Evolutionary conservation across 2,888 invertebrate genomes (phyloP).

Genomic region (Erannis defoliaria): DNA sequence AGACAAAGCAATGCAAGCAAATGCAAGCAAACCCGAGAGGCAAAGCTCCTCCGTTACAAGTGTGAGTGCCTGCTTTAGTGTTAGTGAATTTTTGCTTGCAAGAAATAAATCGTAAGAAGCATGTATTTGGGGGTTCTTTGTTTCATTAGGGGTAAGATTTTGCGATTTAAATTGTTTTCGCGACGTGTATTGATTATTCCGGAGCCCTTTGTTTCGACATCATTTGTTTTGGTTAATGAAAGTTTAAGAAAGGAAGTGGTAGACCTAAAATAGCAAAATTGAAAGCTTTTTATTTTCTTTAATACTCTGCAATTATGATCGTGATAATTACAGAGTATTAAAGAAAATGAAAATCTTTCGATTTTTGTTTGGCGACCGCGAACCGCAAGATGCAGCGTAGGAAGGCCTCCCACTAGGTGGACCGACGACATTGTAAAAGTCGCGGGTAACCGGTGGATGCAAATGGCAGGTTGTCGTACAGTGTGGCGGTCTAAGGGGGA

Average conservation of each 20-base stretch:
- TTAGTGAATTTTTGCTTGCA: conserved; percentile 68
- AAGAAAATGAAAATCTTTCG: no score
- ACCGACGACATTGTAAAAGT: no score
- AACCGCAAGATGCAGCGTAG: no score
- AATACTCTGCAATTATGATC: no score
- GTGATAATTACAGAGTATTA: no score
- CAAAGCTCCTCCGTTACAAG: conserved; percentile 14
- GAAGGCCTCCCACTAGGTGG: no score
- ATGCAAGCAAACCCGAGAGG: conserved; percentile 41
- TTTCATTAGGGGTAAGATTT: conserved; percentile 66
- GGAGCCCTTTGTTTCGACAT: conserved; percentile 49
- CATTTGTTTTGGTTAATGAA: conserved; percentile 38
- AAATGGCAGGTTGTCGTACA: no score
- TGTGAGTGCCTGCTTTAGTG: conserved; percentile 44
- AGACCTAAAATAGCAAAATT: background rate
- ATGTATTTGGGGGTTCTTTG: conserved; percentile 68
- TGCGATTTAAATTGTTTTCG: conserved; percentile 66
- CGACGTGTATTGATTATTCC: conserved; percentile 70
- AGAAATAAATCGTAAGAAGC: conserved; percentile 64
- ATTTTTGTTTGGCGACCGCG: no score
- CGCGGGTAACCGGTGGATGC: no score
- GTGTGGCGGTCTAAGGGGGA: no score
- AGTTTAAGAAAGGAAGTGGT: conserved; percentile 20
- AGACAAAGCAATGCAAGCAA: background rate
- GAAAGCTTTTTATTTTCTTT: background rate